Evolutionary conservation across 2,888 invertebrate genomes (phyloP), one percentile per base, ranked within the genome.

Genomic region (Xestia rhomboidea): DNA sequence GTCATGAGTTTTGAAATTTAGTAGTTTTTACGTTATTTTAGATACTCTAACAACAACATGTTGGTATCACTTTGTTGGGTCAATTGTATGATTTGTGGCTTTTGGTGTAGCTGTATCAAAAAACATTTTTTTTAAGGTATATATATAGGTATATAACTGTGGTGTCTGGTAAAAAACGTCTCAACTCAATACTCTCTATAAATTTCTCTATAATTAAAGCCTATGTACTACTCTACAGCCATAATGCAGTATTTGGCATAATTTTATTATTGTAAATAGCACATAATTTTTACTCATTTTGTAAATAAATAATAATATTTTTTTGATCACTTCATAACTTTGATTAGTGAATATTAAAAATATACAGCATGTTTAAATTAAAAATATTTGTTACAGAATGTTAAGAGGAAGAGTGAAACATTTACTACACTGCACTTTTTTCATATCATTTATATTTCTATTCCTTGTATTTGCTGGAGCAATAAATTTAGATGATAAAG

Each of bases 331-430:
- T 38, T 38, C 13, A 34, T n/a, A 34, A 34, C 2, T 1, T 27
- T 15, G 18, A 57, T 21, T 49, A 44, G n/a, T 27, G 27, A 7
- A 18, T 21, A n/a, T 7, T 54, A 34, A 49, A 30, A 46, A 38
- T 46, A 41, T 21, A 41, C n/a, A 27, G n/a, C 18, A 34, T 44
- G 3, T 30, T 34, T 60, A 72, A 38, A 75, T 51, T n/a, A 4
- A 49, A 54, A 46, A 70, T 76, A 34, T 76, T 83, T 93, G 91
- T 96, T 96, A 89, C 95, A 96, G 96, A 87, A 97, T 97, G 96
- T 91, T 98, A 89, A 97, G 97, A 93, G 98, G 98, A 93, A 97
- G 97, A 94, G 97, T 98, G 81, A 98, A 98, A 94, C 99, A 99
- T 95, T 95, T 98, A 90, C 95, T 98, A 88, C 99, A 99, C 94